Conservation (phyloP, 1,140 invertebrate genomes). For the Drosophila kepulauana region DNA sequence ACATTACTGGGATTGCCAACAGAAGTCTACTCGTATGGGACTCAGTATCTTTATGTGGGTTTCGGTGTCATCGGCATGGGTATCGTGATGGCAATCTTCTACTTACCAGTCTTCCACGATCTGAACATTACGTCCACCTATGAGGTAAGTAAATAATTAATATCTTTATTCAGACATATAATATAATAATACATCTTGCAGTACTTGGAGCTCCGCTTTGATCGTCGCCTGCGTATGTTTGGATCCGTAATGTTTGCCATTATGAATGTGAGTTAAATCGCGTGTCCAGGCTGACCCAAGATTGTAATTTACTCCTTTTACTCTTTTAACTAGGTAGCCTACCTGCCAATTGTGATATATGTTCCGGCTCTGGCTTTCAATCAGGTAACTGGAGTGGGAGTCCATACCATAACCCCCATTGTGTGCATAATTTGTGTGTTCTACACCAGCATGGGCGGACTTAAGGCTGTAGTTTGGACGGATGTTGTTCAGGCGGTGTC, state of each 20-base stretch:
- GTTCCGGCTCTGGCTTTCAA: conserved; percentile 93
- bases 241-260: conserved; percentile 87
- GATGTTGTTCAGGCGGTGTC: conserved; percentile 93
- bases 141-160: conserved; percentile 87
- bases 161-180: neutral
- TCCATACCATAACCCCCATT: conserved; percentile 90
- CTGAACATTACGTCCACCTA: conserved; percentile 93
- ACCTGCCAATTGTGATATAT: conserved; percentile 93
- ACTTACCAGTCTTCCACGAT: conserved; percentile 93
- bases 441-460: conserved; percentile 93
- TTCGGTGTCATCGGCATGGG: conserved; percentile 89
- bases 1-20: conserved; percentile 95
- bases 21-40: conserved; percentile 96
- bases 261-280: conserved; percentile 77
- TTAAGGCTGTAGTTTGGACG: conserved; percentile 95
- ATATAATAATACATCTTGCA: conserved; percentile 75
- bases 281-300: neutral
- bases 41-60: conserved; percentile 90
- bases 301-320: neutral
- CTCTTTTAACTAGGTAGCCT: conserved; percentile 83
- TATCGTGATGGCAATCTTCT: conserved; percentile 88
- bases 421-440: conserved; percentile 93
- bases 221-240: conserved; percentile 87
- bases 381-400: conserved; percentile 91
- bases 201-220: conserved; percentile 91